Percentiles rank a stretch among this genome's conserved stretches.
These are phyloP conservation scores for Antennarius maculatus DNA, from an alignment of 2,797 vertebrate species.

Conservation along the genomic window DNA sequence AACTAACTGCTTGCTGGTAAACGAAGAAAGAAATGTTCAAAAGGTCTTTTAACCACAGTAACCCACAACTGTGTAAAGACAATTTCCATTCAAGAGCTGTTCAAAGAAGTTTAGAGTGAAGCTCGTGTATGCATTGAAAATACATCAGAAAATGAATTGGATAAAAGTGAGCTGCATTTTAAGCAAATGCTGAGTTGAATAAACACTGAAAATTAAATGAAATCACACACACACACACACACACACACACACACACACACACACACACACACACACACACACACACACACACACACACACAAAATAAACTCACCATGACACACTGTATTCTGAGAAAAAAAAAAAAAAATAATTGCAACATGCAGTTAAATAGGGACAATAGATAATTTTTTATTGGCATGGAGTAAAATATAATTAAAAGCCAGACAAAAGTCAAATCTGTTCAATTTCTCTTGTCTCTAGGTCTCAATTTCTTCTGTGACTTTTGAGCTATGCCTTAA, in stretches of 20 bases:
- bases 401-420: constrained; percentile 38
- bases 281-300: too few species aligned
- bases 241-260: too few species aligned
- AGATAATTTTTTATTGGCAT: constrained; percentile 44
- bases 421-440: constrained; percentile 35
- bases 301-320: constrained; percentile 7
- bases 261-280: too few species aligned
- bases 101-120: neutral
- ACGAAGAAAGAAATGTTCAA: constrained; percentile 9
- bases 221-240: neutral
- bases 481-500: constrained; percentile 39
- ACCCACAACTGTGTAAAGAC: neutral
- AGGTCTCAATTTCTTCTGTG: constrained; percentile 11
- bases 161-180: neutral
- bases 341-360: constrained; percentile 15
- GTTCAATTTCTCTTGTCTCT: constrained; percentile 23
- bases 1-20: constrained; percentile 34
- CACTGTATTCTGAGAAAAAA: constrained; percentile 21
- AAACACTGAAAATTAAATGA: neutral
- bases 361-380: constrained; percentile 58
- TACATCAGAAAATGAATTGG: neutral
- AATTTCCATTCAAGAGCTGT: neutral
- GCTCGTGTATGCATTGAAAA: neutral
- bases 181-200: neutral
- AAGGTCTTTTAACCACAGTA: constrained; percentile 20